Base-by-base conservation (phyloP, 1,140 invertebrate species). In the Belonocnema kinseyi region DNA sequence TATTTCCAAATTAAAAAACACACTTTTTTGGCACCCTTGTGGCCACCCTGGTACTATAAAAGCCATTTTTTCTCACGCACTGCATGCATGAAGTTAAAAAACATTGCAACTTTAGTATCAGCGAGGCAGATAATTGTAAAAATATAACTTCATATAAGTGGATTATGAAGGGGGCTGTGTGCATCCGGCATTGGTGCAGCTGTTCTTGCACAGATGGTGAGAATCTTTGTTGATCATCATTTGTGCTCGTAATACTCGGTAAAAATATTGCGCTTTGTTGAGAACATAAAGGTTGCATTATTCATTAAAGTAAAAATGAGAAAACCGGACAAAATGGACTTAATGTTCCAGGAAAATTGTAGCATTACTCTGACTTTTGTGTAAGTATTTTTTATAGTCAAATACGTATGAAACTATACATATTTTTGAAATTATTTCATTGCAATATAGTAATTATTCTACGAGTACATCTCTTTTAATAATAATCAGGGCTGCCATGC, bases 141-240 rank as follows among this genome's bases (percentile, higher is more conserved):
- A 82, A 79, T 81, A 78, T 80, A 76, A 66, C 14, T 46, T 66
- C 46, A 78, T 81, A 76, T 80, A 84, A 77, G 73, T 76, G 54
- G 80, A 84, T 82, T 81, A 82, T 75, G 74, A 46, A 73, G 54
- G 66, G 61, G 75, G 70, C 53, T 19, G 74, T 51, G 72, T 26
- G 66, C 72, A 82, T 81, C 82, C 79, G 76, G 54, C 75, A 81
- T 61, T 83, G 72, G 61, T 75, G 85, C 85, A 85, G 85, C 83
- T 85, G 85, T 85, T 79, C 73, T 70, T 19, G 78, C 71, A 77
- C 85, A 86, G 84, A 85, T 86, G 85, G 84, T 54, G 73, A 74
- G 74, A 53, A 83, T 83, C 81, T 84, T 82, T 82, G 77, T 83
- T 73, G 58, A 73, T 75, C 56, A 51, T 50, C 74, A 40, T 73